Conservation (phyloP, 2,113 vertebrate genomes). For the Halcyon senegalensis region DNA sequence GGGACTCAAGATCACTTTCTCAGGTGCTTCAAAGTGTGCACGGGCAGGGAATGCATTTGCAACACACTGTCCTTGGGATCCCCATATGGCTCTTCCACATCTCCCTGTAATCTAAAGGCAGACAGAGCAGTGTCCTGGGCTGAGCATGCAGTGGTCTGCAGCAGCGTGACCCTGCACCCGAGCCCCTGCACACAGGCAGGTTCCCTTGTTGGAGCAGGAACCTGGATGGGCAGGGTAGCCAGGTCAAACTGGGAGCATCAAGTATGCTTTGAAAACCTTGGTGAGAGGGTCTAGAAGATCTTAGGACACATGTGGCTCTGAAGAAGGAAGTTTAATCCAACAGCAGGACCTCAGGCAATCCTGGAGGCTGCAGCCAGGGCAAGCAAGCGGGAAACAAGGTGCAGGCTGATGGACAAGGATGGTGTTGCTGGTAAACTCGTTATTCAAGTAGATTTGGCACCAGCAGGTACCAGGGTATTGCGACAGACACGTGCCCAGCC, state of each 20-base stretch:
- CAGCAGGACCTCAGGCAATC: not conserved
- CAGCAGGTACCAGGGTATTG: fast-evolving
- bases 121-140: not conserved
- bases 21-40: not conserved
- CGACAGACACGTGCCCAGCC: fast-evolving
- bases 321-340: not conserved
- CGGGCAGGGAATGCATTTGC: fast-evolving
- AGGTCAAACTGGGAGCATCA: not conserved
- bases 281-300: not conserved
- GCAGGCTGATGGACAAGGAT: not conserved
- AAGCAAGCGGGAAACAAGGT: not conserved
- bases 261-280: not conserved
- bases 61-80: fast-evolving
- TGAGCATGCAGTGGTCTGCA: fast-evolving
- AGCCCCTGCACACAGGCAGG: not conserved
- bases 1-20: fast-evolving
- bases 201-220: not conserved
- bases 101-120: not conserved
- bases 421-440: not conserved
- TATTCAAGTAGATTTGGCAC: not conserved
- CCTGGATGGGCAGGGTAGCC: fast-evolving
- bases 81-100: not conserved
- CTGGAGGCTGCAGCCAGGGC: not conserved
- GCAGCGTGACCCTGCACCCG: fast-evolving
- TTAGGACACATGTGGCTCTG: fast-evolving